Conservation (phyloP, 2,113 vertebrate species). For the Numida meleagris region DNA sequence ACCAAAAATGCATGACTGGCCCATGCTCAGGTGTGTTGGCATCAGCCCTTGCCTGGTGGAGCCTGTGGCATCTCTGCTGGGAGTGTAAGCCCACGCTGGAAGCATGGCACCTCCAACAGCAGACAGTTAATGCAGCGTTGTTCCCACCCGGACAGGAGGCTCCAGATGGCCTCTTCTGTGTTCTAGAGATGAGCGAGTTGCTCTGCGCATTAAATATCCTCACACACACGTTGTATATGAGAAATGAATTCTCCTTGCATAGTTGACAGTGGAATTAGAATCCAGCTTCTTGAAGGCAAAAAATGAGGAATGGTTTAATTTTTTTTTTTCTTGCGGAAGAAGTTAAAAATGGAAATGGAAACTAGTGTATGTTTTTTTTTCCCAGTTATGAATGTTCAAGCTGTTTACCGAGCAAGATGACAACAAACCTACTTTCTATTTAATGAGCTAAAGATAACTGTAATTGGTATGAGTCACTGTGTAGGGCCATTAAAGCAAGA, state of each 20-base stretch:
- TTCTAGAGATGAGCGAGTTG: background rate
- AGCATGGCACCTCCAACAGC: accelerated
- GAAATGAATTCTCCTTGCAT: background rate
- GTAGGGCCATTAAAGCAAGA: background rate
- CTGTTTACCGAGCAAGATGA: background rate
- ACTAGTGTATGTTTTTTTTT: background rate
- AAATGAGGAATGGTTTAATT: background rate
- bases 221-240: background rate
- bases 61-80: background rate
- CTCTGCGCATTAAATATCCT: background rate
- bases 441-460: constrained; percentile 28
- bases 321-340: background rate
- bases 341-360: constrained; percentile 10
- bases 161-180: accelerated
- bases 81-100: accelerated
- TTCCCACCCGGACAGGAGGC: background rate
- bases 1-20: background rate
- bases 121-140: accelerated
- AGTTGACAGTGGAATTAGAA: background rate
- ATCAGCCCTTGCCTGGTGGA: background rate
- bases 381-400: background rate
- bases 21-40: accelerated
- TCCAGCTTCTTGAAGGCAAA: background rate
- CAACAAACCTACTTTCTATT: background rate
- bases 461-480: background rate